These are phyloP conservation scores for Chaetoderma sp. DNA, from an alignment of 2,888 invertebrate species.

Conservation along the genomic window DNA sequence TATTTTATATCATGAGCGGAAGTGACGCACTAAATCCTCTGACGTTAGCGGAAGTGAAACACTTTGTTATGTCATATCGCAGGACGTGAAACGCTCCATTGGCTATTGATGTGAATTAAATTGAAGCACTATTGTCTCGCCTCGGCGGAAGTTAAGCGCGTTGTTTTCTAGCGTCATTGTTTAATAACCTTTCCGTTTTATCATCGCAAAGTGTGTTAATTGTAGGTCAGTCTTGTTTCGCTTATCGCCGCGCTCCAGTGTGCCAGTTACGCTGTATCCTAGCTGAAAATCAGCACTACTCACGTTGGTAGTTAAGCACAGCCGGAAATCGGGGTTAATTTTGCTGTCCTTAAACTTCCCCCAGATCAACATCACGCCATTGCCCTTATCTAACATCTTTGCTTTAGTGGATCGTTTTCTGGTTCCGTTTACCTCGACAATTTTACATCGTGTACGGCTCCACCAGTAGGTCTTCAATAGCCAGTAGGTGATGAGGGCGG, in stretches of 20 bases:
- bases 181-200: conserved; percentile 81
- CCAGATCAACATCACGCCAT: conserved; percentile 83
- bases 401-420: conserved; percentile 82
- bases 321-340: conserved; percentile 59
- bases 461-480: conserved; percentile 88
- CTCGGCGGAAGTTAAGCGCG: too few species aligned
- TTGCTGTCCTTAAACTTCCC: conserved; percentile 78
- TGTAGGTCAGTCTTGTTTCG: conserved; percentile 83
- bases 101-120: too few species aligned
- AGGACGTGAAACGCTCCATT: too few species aligned
- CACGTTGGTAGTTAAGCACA: conserved; percentile 86
- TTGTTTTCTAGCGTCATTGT: too few species aligned
- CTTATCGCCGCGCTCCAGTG: conserved; percentile 81
- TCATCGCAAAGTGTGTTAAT: conserved; percentile 88
- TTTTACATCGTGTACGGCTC: conserved; percentile 85
- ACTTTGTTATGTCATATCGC: too few species aligned
- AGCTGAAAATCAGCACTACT: conserved; percentile 88
- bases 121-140: too few species aligned
- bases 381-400: conserved; percentile 83
- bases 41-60: too few species aligned
- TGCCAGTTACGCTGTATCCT: conserved; percentile 90
- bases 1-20: too few species aligned
- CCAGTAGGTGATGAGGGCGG: conserved; percentile 88
- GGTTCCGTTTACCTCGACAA: conserved; percentile 85
- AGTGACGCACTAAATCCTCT: too few species aligned